These are phyloP conservation scores for Centropyge bicolor DNA, from an alignment of 2,797 vertebrate genomes.

Conservation along the genomic window DNA sequence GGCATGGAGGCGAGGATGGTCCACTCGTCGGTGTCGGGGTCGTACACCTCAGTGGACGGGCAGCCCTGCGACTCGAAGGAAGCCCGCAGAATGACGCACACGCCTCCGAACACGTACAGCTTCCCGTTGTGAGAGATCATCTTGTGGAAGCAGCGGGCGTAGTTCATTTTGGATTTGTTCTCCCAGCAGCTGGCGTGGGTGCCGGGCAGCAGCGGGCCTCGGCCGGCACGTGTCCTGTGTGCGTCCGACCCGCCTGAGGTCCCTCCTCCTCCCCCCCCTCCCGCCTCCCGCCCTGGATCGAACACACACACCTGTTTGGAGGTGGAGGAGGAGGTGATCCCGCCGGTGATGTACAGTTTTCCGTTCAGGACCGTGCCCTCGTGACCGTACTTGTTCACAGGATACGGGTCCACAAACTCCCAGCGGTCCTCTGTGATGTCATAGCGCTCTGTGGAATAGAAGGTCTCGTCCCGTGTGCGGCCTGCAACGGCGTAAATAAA, in stretches of 20 bases:
- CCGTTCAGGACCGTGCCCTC: slow-evolving; percentile 97
- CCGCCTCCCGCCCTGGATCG: slow-evolving; percentile 94
- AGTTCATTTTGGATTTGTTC: slow-evolving; percentile 99
- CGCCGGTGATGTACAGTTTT: slow-evolving; percentile 97
- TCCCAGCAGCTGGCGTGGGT: slow-evolving; percentile 93
- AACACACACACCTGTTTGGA: slow-evolving; percentile 99
- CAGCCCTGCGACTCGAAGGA: slow-evolving; percentile 99
- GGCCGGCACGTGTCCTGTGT: slow-evolving; percentile 86
- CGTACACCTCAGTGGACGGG: slow-evolving; percentile 98
- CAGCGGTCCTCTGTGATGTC: slow-evolving; percentile 98
- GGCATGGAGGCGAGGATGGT: slow-evolving; percentile 99
- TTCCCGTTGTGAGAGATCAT: slow-evolving; percentile 99
- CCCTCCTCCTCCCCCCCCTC: slow-evolving; percentile 85
- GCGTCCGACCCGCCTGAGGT: slow-evolving; percentile 88
- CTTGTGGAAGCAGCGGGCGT: slow-evolving; percentile 99
- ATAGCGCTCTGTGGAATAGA: slow-evolving; percentile 98
- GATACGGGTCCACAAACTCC: slow-evolving; percentile 99
- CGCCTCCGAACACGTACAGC: slow-evolving; percentile 98
- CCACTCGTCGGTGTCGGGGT: slow-evolving; percentile 97
- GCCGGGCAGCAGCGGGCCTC: slow-evolving; percentile 89
- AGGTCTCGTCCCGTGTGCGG: slow-evolving; percentile 97
- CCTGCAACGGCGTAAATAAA: slow-evolving; percentile 98
- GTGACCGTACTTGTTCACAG: slow-evolving; percentile 98
- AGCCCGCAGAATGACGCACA: slow-evolving; percentile 97
- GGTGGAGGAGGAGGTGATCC: slow-evolving; percentile 98